A percentile compares a stretch with the other conserved stretches of the same genome.
phyloP scores from a whole-genome alignment of 2,888 invertebrate species.

The Mesorhabditis sp. region DNA sequence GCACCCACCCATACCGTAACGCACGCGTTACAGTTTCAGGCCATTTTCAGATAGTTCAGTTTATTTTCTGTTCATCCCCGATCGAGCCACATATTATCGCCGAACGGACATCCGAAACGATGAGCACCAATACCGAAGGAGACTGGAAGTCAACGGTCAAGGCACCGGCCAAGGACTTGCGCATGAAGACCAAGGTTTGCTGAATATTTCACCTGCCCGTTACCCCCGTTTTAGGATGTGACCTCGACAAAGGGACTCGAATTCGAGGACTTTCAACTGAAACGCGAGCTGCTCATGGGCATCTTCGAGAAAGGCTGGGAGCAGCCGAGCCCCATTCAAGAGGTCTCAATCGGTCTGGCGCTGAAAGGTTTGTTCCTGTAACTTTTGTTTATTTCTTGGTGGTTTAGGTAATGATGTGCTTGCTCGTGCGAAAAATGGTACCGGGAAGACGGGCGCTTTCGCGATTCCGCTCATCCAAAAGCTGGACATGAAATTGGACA shows the following conservation, averaged over 20 bases:
- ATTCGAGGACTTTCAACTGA: constrained; percentile 97
- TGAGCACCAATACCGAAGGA: constrained; percentile 10
- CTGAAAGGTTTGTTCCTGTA: constrained; percentile 74
- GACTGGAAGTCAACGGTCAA: constrained; percentile 90
- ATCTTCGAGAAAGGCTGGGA: constrained; percentile 98
- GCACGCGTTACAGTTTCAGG: too few relatives aligned
- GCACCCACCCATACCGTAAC: too few relatives aligned
- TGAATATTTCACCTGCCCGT: background rate
- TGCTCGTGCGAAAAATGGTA: constrained; percentile 98
- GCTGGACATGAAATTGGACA: constrained; percentile 73
- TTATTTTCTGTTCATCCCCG: too few relatives aligned
- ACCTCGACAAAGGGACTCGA: constrained; percentile 97
- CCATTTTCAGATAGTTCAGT: too few relatives aligned
- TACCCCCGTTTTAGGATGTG: constrained; percentile 78
- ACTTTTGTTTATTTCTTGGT: background rate
- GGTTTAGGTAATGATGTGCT: constrained; percentile 73
- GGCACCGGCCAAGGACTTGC: constrained; percentile 90
- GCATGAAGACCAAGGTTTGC: constrained; percentile 85
- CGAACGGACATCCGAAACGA: too few relatives aligned
- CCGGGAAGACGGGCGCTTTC: constrained; percentile 98
- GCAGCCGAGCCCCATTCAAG: constrained; percentile 98
- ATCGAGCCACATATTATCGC: too few relatives aligned
- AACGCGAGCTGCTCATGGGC: constrained; percentile 94
- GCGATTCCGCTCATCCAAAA: constrained; percentile 96
- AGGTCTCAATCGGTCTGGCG: constrained; percentile 96